Evolutionary conservation across 2,888 invertebrate genomes (phyloP).

Genomic region (Meiosimyza decipiens): DNA sequence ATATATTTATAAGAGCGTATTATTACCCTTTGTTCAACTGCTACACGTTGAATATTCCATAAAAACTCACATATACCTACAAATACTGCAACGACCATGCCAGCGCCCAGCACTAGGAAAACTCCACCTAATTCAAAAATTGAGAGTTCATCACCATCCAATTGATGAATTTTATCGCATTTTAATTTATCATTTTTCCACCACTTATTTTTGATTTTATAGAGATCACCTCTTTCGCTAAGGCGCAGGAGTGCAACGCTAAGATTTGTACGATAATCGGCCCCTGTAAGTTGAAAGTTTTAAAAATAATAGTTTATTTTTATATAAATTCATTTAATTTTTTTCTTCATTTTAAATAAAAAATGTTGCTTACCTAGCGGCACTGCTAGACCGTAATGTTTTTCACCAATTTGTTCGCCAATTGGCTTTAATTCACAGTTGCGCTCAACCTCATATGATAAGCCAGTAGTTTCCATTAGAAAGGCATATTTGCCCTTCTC

Average conservation of each 20-base stretch:
- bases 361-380: conserved; percentile 77
- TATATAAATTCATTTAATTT: not conserved
- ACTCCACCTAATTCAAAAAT: conserved; percentile 87
- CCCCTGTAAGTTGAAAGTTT: conserved; percentile 69
- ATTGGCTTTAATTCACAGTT: conserved; percentile 84
- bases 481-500: conserved; percentile 87
- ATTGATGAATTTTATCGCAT: conserved; percentile 50
- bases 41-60: conserved; percentile 83
- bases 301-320: not conserved
- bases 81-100: conserved; percentile 77
- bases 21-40: conserved; percentile 79
- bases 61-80: conserved; percentile 87
- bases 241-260: conserved; percentile 89
- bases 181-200: conserved; percentile 79
- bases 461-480: conserved; percentile 94
- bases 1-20: not conserved
- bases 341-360: not conserved
- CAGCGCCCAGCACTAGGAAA: conserved; percentile 83
- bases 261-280: conserved; percentile 81
- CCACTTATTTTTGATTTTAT: conserved; percentile 88
- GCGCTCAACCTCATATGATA: conserved; percentile 88
- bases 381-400: conserved; percentile 94
- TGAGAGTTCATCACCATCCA: conserved; percentile 64
- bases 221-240: conserved; percentile 88
- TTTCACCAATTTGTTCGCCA: conserved; percentile 85